Percentiles rank a stretch among this genome's conserved stretches.
phyloP scores from a whole-genome alignment of 2,888 invertebrate species.

The Piscicola geometra region DNA sequence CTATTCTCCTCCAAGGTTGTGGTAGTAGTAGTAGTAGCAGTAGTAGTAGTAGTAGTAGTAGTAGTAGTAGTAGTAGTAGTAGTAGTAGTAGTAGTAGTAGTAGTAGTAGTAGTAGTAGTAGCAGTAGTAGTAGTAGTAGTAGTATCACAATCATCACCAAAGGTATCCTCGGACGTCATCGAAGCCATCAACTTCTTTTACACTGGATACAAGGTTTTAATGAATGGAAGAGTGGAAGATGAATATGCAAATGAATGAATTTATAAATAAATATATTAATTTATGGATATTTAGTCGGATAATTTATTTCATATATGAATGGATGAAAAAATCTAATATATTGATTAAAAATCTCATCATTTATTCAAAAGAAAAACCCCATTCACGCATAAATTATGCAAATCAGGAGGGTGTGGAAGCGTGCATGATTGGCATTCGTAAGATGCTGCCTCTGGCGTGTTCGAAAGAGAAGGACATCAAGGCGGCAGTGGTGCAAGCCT shows the following conservation, averaged over 20 bases:
- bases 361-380: too few species aligned
- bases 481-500: conserved; percentile 72
- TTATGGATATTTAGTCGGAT: too few species aligned
- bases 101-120: conserved; percentile 18
- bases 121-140: conserved; percentile 16
- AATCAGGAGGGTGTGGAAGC: conserved; percentile 42
- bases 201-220: conserved; percentile 61
- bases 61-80: conserved; percentile 18
- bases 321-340: too few species aligned
- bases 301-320: too few species aligned
- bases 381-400: too few species aligned
- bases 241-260: too few species aligned
- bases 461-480: conserved; percentile 69
- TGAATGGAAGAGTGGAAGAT: not conserved
- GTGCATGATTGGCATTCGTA: conserved; percentile 65
- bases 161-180: conserved; percentile 66
- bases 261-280: too few species aligned
- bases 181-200: conserved; percentile 86
- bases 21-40: conserved; percentile 18
- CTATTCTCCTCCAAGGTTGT: conserved; percentile 61
- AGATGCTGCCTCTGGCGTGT: conserved; percentile 75
- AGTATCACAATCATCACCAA: conserved; percentile 54
- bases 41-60: conserved; percentile 16
- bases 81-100: conserved; percentile 18
- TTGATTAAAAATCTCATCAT: too few species aligned